A percentile compares a stretch with the other conserved stretches of the same genome.
Conservation (phyloP, 35 echinoderm and acorn worm species). For the Heliocidaris tuberculata region DNA sequence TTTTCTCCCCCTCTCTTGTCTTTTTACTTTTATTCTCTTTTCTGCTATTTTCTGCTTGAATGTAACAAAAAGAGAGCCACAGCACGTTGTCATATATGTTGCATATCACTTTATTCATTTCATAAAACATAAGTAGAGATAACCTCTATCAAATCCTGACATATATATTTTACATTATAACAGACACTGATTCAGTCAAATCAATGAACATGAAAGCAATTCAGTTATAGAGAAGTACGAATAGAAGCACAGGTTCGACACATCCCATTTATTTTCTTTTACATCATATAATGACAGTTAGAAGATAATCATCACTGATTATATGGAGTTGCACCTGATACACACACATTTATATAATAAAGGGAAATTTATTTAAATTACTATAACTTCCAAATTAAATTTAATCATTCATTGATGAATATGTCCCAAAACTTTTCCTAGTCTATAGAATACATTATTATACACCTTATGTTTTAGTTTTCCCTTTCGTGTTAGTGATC, state of each 20-base stretch:
- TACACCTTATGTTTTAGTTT: neutral
- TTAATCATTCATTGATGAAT: no score
- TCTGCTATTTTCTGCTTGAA: no score
- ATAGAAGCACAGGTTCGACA: neutral
- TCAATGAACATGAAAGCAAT: neutral
- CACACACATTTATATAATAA: neutral
- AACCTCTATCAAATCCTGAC: neutral
- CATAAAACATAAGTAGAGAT: neutral
- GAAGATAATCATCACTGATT: neutral
- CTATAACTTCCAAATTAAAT: no score
- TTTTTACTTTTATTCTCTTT: no score
- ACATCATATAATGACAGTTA: neutral
- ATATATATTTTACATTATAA: neutral
- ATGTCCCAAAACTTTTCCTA: neutral
- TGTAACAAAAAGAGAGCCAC: no score
- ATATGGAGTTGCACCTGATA: neutral
- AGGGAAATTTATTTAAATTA: neutral
- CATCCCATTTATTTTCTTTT: neutral
- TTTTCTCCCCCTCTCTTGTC: no score
- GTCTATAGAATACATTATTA: neutral
- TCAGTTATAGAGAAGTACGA: neutral
- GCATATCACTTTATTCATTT: neutral
- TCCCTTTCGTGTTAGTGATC: neutral
- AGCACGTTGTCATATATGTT: neutral
- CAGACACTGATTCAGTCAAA: neutral